Base-by-base conservation (phyloP, 2,113 vertebrate species). In the Plotosus lineatus region DNA sequence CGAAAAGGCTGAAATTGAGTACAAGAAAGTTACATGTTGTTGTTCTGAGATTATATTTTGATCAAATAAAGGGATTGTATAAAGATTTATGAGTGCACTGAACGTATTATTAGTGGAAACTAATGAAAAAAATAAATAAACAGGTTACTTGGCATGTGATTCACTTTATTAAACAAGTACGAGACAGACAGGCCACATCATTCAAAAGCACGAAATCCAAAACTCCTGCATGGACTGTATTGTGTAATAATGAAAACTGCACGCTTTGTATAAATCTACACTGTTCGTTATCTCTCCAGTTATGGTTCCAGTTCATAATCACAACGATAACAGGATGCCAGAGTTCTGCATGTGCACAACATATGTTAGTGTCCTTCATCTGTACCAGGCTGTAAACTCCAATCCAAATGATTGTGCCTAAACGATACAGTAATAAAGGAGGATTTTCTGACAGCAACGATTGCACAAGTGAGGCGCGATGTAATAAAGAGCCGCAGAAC, bases 361-460 rank as follows among this genome's bases (percentile, higher is more conserved):
- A 51, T 9, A 21, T 36, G 21, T 61, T 21, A 12, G 19, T 40
- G 56, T 58, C 48, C 56, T 73, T 51, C n/a, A 26, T 58, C 28
- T 6, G 11, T n/a, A 31, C 51, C 7, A 19, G 79, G 8, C 50
- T 85, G 63, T 28, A 79, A 69, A 75, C 53, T 71, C 61, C 53
- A 58, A 8, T 38, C 38, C 48, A 50, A 40, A 66, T 21, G 66
- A 80, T 46, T 74, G 21, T 14, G 58, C 26, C 66, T 79, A 78
- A 83, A 77, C 73, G 71, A 31, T 63, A 48, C 46, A 44, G 71
- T 77, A 73, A 74, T 75, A 83, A 83, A 86, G 71, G 60, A 15
- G 60, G 55, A 80, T 68, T 73, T 85, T 73, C 48, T 53, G 63
- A 72, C 53, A 36, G 61, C 50, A 66, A 77, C 44, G 76, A 75